A percentile compares a stretch with the other conserved stretches of the same genome.
Evolutionary conservation across 2,888 invertebrate species (phyloP).

Genomic region (Agriopis leucophaearia): DNA sequence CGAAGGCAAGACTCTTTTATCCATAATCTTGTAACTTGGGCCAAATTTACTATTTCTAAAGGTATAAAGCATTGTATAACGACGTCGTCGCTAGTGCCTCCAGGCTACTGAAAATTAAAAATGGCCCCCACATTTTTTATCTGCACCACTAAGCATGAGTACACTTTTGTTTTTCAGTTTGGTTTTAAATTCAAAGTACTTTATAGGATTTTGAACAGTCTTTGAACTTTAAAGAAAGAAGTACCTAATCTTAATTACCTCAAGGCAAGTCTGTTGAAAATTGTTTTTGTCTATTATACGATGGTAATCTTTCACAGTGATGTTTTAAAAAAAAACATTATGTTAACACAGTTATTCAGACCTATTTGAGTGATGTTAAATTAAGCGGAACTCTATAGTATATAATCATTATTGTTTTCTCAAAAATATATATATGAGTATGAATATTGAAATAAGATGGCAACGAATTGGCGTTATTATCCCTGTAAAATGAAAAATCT

Average conservation of each 20-base stretch:
- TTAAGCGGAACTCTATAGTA: no score
- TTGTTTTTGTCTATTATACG: not conserved
- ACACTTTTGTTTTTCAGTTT: constrained; percentile 60
- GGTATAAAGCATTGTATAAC: constrained; percentile 71
- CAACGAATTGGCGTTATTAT: no score
- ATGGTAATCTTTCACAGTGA: no score
- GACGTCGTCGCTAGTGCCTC: constrained; percentile 73
- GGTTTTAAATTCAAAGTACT: constrained; percentile 41
- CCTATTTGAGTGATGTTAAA: no score
- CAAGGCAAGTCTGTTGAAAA: constrained; percentile 5
- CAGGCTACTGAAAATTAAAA: constrained; percentile 82
- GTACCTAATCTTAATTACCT: not conserved
- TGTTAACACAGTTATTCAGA: no score
- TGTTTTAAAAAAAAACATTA: no score
- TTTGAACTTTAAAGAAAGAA: constrained; percentile 3
- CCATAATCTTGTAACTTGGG: constrained; percentile 44
- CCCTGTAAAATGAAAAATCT: no score
- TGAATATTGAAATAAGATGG: no score
- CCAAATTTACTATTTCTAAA: constrained; percentile 56
- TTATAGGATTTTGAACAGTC: not conserved
- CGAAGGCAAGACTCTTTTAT: not conserved
- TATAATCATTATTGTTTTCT: no score
- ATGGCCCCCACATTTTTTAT: constrained; percentile 71
- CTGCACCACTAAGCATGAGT: constrained; percentile 65
- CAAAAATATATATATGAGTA: no score